Evolutionary conservation across 2,888 invertebrate species (phyloP), one percentile per base, ranked within the genome.

Genomic region (Oligia strigilis): DNA sequence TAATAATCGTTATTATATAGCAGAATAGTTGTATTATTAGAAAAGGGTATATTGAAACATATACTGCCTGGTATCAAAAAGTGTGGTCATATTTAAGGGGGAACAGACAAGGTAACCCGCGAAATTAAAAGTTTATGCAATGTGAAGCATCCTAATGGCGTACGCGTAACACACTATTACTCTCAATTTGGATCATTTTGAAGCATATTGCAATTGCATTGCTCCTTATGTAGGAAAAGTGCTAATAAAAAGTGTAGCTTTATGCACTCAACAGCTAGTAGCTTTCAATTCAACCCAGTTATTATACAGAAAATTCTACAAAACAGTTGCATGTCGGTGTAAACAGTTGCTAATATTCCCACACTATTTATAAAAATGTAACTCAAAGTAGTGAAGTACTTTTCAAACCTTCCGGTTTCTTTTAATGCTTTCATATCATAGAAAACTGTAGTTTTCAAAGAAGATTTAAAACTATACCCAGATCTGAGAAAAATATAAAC

Each of bases 341-440:
- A 60, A 55, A 23, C 81, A 77, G 58, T 13, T 84, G 81, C 40
- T 14, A 46, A 19, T 5, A 71, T 75, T 82, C 78, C 29, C 82
- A 75, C 70, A 84, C 70, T 65, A 62, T 67, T 71, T 43, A 81
- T 78, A 66, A 78, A 69, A 75, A 3, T 73, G 19, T 70, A 55
- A 66, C 43, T 72, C 5, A 43, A 60, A 58, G 49, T 60, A 52
- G 2, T 64, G 23, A 60, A 76, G 36, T 64, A 55, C 43, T 60
- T 69, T 52, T 60, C 52, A 40, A 81, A 70, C 64, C 46, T 2
- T 23, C 49, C 60, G 0, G 40, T n/a, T 23, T n/a, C 58, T 70
- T 65, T 82, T 36, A 36, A n/a, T 4, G 23, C 52, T 19, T 40
- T 72, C 40, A 36, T 43, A 58, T 69, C 29, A 55, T 19, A 72